These are phyloP conservation scores for Geotrupes spiniger DNA, from an alignment of 2,888 invertebrate species.

Conservation along the genomic window DNA sequence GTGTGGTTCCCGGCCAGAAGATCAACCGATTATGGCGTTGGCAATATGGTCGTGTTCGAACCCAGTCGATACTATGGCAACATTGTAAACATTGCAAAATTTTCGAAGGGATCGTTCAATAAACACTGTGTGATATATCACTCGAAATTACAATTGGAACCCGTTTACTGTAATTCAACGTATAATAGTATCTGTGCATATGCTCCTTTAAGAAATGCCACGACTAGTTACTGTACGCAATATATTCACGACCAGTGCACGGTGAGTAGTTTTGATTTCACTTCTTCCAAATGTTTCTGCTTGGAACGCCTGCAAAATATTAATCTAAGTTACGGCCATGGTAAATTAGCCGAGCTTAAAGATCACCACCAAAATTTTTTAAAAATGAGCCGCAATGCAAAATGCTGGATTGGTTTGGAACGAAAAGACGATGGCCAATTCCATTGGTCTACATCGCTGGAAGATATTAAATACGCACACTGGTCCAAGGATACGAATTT, in stretches of 20 bases:
- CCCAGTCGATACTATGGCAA: constrained; percentile 15
- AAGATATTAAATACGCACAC: constrained; percentile 13
- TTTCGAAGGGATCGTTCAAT: constrained; percentile 13
- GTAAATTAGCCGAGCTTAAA: constrained; percentile 14
- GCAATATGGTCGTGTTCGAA: constrained; percentile 12
- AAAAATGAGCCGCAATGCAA: not conserved
- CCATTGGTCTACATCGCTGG: constrained; percentile 15
- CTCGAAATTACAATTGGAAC: constrained; percentile 6
- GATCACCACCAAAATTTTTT: constrained; percentile 19
- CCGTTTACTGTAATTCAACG: constrained; percentile 14
- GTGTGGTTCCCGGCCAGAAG: constrained; percentile 20
- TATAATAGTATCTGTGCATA: constrained; percentile 18
- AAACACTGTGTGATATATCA: constrained; percentile 18
- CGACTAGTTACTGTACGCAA: constrained; percentile 9
- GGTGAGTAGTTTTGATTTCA: constrained; percentile 13
- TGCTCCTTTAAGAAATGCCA: constrained; percentile 8
- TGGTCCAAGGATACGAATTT: constrained; percentile 15
- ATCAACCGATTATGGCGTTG: constrained; percentile 8
- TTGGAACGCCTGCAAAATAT: not conserved
- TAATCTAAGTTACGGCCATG: too few relatives aligned
- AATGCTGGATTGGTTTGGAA: constrained; percentile 16
- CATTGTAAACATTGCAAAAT: constrained; percentile 7
- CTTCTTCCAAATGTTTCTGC: constrained; percentile 16
- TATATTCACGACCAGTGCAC: constrained; percentile 12
- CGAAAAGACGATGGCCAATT: not conserved